Evolutionary conservation across 2,797 vertebrate genomes (phyloP).

Genomic region (Myioborus miniatus): DNA sequence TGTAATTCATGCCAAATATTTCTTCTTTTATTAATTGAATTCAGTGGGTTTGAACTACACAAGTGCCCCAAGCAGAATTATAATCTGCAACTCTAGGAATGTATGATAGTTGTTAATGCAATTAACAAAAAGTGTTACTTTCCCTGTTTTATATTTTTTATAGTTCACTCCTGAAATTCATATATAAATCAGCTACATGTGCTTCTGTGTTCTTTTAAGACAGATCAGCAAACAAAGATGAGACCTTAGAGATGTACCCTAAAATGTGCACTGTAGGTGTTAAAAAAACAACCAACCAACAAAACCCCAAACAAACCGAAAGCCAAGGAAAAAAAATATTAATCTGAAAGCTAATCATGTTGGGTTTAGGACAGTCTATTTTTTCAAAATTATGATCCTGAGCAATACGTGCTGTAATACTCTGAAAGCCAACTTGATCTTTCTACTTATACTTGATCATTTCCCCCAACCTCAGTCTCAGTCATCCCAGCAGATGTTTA

Average conservation of each 20-base stretch:
- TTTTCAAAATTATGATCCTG: background rate
- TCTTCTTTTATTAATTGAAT: background rate
- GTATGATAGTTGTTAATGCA: background rate
- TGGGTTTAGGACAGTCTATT: background rate
- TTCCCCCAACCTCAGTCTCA: background rate
- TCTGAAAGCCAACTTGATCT: background rate
- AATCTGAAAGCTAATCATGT: background rate
- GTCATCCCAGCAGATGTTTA: background rate
- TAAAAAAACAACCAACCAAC: background rate
- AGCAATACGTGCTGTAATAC: background rate
- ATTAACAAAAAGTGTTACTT: background rate
- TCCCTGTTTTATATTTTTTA: background rate
- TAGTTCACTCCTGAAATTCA: background rate
- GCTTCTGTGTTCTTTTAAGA: background rate
- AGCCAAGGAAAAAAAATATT: background rate
- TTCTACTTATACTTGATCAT: background rate
- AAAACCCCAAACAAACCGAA: background rate
- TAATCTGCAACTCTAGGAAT: background rate
- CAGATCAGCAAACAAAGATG: background rate
- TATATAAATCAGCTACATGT: background rate
- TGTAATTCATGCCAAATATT: background rate
- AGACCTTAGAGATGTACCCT: background rate
- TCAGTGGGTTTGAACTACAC: background rate
- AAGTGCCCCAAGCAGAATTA: background rate
- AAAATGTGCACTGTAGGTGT: background rate